A percentile compares a stretch with the other conserved stretches of the same genome.
Evolutionary conservation across 1,140 invertebrate species (phyloP).

Genomic region (Thaumetopoea pityocampa): DNA sequence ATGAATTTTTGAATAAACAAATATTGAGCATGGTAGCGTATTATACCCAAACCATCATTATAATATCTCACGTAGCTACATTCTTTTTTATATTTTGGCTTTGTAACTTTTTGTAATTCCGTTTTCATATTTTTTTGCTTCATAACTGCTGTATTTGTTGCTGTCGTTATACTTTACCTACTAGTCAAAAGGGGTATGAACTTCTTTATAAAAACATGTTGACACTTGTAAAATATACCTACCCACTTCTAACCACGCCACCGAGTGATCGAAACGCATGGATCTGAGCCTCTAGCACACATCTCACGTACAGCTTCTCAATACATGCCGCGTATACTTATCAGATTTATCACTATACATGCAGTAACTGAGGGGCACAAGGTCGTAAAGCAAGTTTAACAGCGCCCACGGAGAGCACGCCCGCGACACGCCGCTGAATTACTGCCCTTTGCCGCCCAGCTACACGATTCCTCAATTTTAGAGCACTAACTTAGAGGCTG

Average conservation of each 20-base stretch:
- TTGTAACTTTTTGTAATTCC: constrained; percentile 10
- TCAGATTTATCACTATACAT: constrained; percentile 61
- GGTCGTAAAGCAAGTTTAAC: constrained; percentile 35
- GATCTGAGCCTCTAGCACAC: constrained; percentile 70
- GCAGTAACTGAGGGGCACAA: constrained; percentile 68
- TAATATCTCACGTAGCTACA: too few relatives aligned
- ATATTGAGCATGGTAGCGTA: constrained; percentile 25
- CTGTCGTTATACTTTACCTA: constrained; percentile 20
- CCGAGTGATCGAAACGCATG: constrained; percentile 74
- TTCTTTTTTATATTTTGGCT: constrained; percentile 20
- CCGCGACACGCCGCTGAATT: constrained; percentile 26
- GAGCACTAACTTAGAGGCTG: constrained; percentile 68
- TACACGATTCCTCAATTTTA: constrained; percentile 53
- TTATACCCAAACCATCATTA: too few relatives aligned
- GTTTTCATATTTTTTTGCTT: constrained; percentile 21
- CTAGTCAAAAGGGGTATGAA: constrained; percentile 47
- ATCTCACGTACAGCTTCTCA: constrained; percentile 72
- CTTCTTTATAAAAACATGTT: constrained; percentile 48
- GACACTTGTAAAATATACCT: constrained; percentile 67
- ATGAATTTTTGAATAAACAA: too few relatives aligned
- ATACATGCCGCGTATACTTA: constrained; percentile 61
- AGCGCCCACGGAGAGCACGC: not conserved
- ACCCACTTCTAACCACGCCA: constrained; percentile 69
- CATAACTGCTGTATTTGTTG: constrained; percentile 17
- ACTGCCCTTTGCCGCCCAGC: constrained; percentile 63